Evolutionary conservation across 1,140 invertebrate genomes (phyloP).

Genomic region (Atta colombica): DNA sequence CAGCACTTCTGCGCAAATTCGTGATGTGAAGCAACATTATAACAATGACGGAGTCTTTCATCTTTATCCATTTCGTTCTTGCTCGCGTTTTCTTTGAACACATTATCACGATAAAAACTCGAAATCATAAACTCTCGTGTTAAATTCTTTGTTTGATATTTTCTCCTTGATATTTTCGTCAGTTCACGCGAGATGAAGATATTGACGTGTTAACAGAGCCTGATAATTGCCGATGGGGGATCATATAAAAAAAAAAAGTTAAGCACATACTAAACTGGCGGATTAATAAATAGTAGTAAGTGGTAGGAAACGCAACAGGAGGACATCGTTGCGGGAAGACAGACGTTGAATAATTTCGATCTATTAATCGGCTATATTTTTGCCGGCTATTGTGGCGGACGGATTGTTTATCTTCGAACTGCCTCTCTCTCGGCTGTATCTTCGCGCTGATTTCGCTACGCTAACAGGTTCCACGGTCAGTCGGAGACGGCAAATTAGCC

Average conservation of each 20-base stretch:
- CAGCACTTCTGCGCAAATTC: conserved; percentile 45
- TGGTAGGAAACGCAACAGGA: too few relatives aligned
- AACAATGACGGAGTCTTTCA: conserved; percentile 17
- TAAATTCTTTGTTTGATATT: background rate
- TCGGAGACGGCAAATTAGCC: conserved; percentile 76
- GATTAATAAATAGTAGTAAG: conserved; percentile 25
- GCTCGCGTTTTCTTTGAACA: background rate
- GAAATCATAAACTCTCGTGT: background rate
- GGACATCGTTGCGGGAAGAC: background rate
- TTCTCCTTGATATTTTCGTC: background rate
- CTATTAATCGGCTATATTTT: conserved; percentile 52
- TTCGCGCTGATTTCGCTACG: conserved; percentile 54
- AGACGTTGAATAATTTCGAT: conserved; percentile 18
- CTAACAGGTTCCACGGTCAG: conserved; percentile 64
- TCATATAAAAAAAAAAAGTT: background rate
- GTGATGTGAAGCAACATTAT: background rate
- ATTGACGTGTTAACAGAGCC: conserved; percentile 9
- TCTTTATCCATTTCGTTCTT: background rate
- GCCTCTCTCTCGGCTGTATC: conserved; percentile 30
- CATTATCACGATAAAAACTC: conserved; percentile 9
- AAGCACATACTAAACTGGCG: background rate
- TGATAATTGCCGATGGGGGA: background rate
- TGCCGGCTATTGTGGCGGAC: conserved; percentile 58
- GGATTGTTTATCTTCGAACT: conserved; percentile 60
- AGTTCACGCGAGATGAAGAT: background rate